Evolutionary conservation across 2,888 invertebrate species (phyloP).

Genomic region (Ormyrus rosae): DNA sequence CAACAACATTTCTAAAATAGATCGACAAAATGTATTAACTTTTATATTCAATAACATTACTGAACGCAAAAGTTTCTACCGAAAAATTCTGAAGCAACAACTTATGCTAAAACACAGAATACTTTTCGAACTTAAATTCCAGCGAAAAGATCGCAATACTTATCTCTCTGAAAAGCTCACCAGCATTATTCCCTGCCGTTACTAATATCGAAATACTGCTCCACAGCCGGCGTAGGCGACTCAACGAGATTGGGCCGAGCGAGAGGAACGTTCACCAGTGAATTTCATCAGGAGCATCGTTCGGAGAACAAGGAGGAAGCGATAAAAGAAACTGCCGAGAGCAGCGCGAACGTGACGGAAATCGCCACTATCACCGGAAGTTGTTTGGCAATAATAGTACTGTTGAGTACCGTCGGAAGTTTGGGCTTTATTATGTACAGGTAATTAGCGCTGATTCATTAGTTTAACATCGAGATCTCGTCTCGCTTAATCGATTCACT

Average conservation of each 20-base stretch:
- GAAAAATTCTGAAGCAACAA: too few species aligned
- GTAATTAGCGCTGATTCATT: constrained; percentile 58
- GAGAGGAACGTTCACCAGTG: constrained; percentile 68
- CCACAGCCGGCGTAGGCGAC: constrained; percentile 64
- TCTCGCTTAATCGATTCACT: too few species aligned
- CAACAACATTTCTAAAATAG: too few species aligned
- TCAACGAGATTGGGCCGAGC: constrained; percentile 70
- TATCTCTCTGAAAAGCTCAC: too few species aligned
- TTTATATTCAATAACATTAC: too few species aligned
- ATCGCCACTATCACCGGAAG: constrained; percentile 72
- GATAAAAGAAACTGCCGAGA: constrained; percentile 55
- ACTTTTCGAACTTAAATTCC: too few species aligned
- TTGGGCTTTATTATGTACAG: constrained; percentile 73
- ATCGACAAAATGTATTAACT: too few species aligned
- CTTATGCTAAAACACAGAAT: too few species aligned
- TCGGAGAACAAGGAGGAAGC: constrained; percentile 32
- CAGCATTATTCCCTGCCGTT: too few species aligned
- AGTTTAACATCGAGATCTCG: not conserved
- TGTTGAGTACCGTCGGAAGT: constrained; percentile 71
- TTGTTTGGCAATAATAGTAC: constrained; percentile 69
- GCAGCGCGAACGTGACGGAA: constrained; percentile 64
- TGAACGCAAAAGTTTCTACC: too few species aligned
- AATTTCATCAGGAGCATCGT: constrained; percentile 66
- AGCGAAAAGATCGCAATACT: too few species aligned
- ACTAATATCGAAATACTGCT: not conserved